These are phyloP conservation scores for Nanger granti DNA, from an alignment of 2,113 vertebrate genomes.

Conservation along the genomic window DNA sequence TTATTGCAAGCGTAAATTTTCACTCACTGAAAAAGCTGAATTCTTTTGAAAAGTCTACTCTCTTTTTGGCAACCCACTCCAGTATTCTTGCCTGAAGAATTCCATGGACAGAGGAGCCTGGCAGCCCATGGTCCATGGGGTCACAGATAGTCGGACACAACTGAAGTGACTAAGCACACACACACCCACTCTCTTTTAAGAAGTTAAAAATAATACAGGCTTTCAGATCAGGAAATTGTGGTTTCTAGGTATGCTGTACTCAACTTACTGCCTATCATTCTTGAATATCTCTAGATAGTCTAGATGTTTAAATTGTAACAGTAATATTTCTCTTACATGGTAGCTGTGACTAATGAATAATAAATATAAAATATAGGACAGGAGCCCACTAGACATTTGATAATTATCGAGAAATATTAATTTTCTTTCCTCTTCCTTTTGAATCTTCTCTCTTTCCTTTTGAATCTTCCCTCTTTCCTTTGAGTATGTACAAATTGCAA, in stretches of 20 bases:
- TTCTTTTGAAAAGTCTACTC: neutral
- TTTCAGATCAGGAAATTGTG: neutral
- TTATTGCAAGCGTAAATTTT: neutral
- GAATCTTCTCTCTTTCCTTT: neutral
- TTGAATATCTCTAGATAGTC: neutral
- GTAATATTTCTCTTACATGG: neutral
- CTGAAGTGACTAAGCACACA: fast-evolving
- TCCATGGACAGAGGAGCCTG: neutral
- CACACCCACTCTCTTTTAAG: neutral
- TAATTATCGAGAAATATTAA: neutral
- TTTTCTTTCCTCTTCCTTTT: neutral
- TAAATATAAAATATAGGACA: neutral
- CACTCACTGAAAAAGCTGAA: neutral
- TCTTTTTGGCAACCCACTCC: neutral
- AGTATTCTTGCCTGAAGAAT: neutral
- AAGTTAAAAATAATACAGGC: neutral
- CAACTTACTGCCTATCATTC: neutral
- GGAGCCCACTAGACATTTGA: neutral
- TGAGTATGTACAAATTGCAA: neutral
- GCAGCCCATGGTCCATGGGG: neutral
- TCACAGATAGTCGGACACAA: neutral
- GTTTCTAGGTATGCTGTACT: fast-evolving
- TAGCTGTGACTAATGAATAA: neutral
- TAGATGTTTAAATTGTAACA: neutral
- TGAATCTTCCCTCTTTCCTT: neutral